Evolutionary conservation across 1,140 invertebrate genomes (phyloP).

Genomic region (Vanessa atalanta): DNA sequence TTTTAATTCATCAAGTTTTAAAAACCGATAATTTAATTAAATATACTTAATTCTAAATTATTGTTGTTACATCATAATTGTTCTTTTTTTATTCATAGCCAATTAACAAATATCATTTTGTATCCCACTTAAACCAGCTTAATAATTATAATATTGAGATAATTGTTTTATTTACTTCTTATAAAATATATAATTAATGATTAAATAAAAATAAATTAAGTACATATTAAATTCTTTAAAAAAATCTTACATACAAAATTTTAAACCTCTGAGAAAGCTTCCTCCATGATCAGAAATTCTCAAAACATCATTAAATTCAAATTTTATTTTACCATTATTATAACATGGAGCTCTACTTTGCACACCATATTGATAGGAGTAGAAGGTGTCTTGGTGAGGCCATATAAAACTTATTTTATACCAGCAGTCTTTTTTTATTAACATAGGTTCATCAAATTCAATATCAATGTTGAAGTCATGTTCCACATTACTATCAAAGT

Average conservation of each 20-base stretch:
- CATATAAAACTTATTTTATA: slow-evolving; percentile 73
- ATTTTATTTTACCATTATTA: slow-evolving; percentile 59
- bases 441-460: slow-evolving; percentile 64
- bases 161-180: background rate
- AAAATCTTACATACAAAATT: slow-evolving; percentile 63
- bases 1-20: too few species aligned
- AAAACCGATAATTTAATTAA: too few species aligned
- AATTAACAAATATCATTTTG: background rate
- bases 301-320: slow-evolving; percentile 73
- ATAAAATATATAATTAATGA: background rate
- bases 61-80: too few species aligned
- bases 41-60: too few species aligned
- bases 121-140: background rate
- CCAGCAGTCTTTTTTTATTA: slow-evolving; percentile 72
- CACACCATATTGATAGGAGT: slow-evolving; percentile 65
- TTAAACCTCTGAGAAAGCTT: slow-evolving; percentile 73
- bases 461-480: slow-evolving; percentile 71
- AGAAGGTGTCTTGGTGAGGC: slow-evolving; percentile 54
- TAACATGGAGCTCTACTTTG: slow-evolving; percentile 63
- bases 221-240: slow-evolving; percentile 2
- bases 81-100: slow-evolving; percentile 1
- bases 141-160: background rate
- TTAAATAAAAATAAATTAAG: slow-evolving; percentile 10
- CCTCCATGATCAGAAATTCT: slow-evolving; percentile 52
- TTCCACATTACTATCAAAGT: slow-evolving; percentile 60